Base-by-base conservation (phyloP, 1,140 invertebrate genomes). In the Triops cancriformis region DNA sequence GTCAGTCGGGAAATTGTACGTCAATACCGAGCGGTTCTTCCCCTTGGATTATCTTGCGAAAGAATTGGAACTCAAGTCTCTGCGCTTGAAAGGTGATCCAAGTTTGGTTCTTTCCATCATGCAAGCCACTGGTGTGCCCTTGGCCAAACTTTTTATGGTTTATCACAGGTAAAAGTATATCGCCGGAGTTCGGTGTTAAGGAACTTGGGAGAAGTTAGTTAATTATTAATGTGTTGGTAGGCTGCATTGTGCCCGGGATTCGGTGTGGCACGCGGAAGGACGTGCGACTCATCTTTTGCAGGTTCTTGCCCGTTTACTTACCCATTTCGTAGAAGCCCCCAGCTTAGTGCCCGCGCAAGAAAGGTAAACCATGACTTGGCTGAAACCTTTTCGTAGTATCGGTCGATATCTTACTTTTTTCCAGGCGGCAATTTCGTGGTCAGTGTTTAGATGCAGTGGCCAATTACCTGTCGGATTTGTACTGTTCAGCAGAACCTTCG, bases 1-100 rank as follows among this genome's bases (percentile, higher is more conserved):
- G 28, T 41, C 27, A 12, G 37, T 77, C 10, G 78, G 51, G 1
- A 28, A 73, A 11, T 42, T 31, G 28, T 79, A 79, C 37, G 78
- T 76, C 10, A 41, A 75, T 18, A 77, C 78, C 12, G 78, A 79
- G 26, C 78, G 73, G 37, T 79, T 76, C 43, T 79, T 79, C 72
- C 78, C 78, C 6, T 51, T 79, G 72, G 78, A 78, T n/a, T 78
- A 74, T 27, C 72, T 78, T 26, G 73, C 45, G 23, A 78, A 73
- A 28, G 74, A 72, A 14, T 28, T 78, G 73, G 77, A 78, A 74
- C 43, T 45, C 10, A 27, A 42, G n/a, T 73, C 77, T 1, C 14
- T 78, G 18, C 72, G 43, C n/a, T 45, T 42, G 41, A 73, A 73
- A n/a, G 73, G 73, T 18, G n/a, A 72, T 23, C 77, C 77, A 7